A percentile compares a stretch with the other conserved stretches of the same genome.
These are phyloP conservation scores for Nemoura dubitans DNA, from an alignment of 2,888 invertebrate species.

Conservation along the genomic window DNA sequence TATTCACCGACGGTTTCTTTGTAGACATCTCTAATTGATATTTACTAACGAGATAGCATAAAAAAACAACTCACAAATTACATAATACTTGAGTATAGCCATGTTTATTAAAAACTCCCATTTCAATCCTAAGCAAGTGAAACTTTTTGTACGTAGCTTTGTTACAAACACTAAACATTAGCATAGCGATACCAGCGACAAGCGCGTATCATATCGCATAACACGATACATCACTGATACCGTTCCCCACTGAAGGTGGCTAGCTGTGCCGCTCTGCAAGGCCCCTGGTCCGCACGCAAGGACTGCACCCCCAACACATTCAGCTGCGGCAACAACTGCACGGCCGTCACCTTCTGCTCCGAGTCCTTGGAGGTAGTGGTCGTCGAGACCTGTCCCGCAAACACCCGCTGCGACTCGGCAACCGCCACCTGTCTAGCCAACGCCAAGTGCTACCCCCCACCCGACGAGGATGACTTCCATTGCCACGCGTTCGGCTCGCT, in stretches of 20 bases:
- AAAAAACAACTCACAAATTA: too few relatives aligned
- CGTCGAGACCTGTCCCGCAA: not conserved
- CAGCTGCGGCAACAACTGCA: conserved; percentile 29
- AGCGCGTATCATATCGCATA: not conserved
- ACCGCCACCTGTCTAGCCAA: not conserved
- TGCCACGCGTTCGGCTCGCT: conserved; percentile 18
- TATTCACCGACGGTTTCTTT: too few relatives aligned
- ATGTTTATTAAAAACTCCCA: too few relatives aligned
- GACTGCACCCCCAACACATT: not conserved
- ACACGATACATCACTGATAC: not conserved
- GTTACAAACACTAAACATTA: too few relatives aligned
- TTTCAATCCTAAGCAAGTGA: too few relatives aligned
- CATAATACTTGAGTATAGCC: too few relatives aligned
- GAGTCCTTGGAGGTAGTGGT: not conserved
- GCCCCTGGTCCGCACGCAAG: not conserved
- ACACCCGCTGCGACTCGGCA: not conserved
- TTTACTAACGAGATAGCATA: too few relatives aligned
- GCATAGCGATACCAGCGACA: not conserved
- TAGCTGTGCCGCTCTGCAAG: not conserved
- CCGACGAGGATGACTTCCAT: conserved; percentile 13
- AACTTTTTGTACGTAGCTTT: too few relatives aligned
- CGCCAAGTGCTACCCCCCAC: conserved; percentile 18
- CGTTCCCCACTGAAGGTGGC: not conserved
- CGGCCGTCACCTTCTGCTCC: conserved; percentile 17
- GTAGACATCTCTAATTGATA: too few relatives aligned